These are phyloP conservation scores for Channa argus DNA, from an alignment of 2,113 vertebrate genomes.

Conservation along the genomic window DNA sequence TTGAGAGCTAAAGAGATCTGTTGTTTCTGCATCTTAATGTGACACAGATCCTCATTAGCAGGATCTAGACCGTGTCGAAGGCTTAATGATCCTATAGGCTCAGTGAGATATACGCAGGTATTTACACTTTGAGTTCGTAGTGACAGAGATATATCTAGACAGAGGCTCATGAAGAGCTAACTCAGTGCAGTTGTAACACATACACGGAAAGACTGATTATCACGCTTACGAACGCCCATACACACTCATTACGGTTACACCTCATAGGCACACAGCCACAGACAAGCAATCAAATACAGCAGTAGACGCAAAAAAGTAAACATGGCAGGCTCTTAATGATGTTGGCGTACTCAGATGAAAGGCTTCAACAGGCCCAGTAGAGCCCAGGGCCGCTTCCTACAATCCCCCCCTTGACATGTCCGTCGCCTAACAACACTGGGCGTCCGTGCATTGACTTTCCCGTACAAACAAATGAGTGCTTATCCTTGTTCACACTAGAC, in stretches of 20 bases:
- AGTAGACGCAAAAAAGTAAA: constrained; percentile 19
- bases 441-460: constrained; percentile 37
- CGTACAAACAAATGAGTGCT: constrained; percentile 16
- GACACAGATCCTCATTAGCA: constrained; percentile 52
- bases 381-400: constrained; percentile 25
- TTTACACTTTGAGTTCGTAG: no score
- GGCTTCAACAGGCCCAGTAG: constrained; percentile 20
- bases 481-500: not conserved
- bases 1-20: not conserved
- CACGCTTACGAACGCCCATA: not conserved
- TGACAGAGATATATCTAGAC: not conserved
- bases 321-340: constrained; percentile 36
- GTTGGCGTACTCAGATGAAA: constrained; percentile 44
- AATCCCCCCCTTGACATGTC: constrained; percentile 47
- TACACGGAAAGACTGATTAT: not conserved
- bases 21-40: constrained; percentile 40
- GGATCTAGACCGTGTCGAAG: constrained; percentile 14
- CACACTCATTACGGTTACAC: constrained; percentile 12
- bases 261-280: not conserved
- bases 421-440: constrained; percentile 26
- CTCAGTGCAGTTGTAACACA: not conserved
- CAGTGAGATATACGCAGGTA: no score
- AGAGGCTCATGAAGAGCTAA: constrained; percentile 24
- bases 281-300: not conserved
- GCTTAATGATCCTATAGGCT: constrained; percentile 27